Evolutionary conservation across 2,797 vertebrate genomes (phyloP), one percentile per base, ranked within the genome.

Genomic region (Anableps anableps): DNA sequence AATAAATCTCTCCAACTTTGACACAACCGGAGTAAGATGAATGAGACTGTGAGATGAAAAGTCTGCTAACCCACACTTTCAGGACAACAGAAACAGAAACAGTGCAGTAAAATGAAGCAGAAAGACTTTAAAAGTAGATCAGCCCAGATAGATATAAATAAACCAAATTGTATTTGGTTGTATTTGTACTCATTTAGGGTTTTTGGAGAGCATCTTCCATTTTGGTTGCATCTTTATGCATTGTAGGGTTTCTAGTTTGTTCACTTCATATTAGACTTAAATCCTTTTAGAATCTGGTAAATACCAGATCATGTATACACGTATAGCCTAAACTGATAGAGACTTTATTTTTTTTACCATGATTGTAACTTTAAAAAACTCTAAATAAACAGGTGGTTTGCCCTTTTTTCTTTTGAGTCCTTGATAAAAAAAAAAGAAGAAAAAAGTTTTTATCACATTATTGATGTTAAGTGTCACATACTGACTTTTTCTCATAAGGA

Each of bases 1-100:
- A 26, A 73, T 83, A 72, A 66, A 73, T 79, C 77, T 55, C 64
- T 68, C 64, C 36, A 68, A 2, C 21, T 26, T 68, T 26, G 64
- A 68, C 64, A 23, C 48, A 72, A 73, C 2, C n/a, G 36, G 70
- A 38, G 64, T 36, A 78, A 66, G 45, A 72, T 21, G 64, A 78
- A 81, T 7, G 0, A 58, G 66, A 47, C 38, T 6, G 17, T 45
- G 48, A 3, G 3, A 48, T 3, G n/a, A 60, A n/a, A 66, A 47
- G n/a, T 50, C 71, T 21, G 45, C 71, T 50, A 45, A 72, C 14
- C 43, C 17, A 34, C 45, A 72, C 47, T 48, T 72, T 31, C 26
- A 48, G 36, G 21, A 47, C 51, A 53, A 53, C 23, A 53, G 5
- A 51, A 51, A 51, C 16, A 66, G 3, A 64, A 36, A 55, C n/a